Conservation (phyloP, 2,888 invertebrate genomes). For the Leistus spinibarbis region DNA sequence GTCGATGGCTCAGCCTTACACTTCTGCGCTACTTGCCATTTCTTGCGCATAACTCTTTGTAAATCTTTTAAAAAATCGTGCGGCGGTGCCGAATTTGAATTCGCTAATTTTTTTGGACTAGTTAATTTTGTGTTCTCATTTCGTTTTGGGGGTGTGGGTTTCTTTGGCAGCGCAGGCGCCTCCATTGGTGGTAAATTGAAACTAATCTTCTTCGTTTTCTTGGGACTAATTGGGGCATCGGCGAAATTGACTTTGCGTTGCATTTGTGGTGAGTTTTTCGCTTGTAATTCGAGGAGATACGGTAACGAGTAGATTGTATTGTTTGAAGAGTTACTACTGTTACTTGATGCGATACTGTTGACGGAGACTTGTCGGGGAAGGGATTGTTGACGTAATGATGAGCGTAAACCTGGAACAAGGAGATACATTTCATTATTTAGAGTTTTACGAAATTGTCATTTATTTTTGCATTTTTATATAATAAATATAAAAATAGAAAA, state of each 20-base stretch:
- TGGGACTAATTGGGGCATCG: conserved; percentile 63
- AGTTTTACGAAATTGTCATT: not conserved
- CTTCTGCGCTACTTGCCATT: conserved; percentile 93
- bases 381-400: conserved; percentile 53
- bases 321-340: conserved; percentile 57
- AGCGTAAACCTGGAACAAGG: conserved; percentile 49
- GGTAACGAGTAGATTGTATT: conserved; percentile 53
- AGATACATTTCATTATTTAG: not conserved
- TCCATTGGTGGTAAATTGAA: conserved; percentile 65
- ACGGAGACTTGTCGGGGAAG: conserved; percentile 64
- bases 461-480: not conserved
- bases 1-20: conserved; percentile 87
- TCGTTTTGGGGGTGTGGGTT: conserved; percentile 77
- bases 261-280: conserved; percentile 60
- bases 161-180: conserved; percentile 67
- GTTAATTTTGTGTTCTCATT: conserved; percentile 76
- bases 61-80: conserved; percentile 86
- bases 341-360: conserved; percentile 62
- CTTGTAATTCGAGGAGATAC: conserved; percentile 64
- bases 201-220: conserved; percentile 68
- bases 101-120: conserved; percentile 77
- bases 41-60: conserved; percentile 90
- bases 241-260: conserved; percentile 69
- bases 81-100: conserved; percentile 75
- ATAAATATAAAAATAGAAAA: conserved; percentile 45